phyloP scores from a whole-genome alignment of 2,113 vertebrate genomes.

The Choloepus hoffmanni region DNA sequence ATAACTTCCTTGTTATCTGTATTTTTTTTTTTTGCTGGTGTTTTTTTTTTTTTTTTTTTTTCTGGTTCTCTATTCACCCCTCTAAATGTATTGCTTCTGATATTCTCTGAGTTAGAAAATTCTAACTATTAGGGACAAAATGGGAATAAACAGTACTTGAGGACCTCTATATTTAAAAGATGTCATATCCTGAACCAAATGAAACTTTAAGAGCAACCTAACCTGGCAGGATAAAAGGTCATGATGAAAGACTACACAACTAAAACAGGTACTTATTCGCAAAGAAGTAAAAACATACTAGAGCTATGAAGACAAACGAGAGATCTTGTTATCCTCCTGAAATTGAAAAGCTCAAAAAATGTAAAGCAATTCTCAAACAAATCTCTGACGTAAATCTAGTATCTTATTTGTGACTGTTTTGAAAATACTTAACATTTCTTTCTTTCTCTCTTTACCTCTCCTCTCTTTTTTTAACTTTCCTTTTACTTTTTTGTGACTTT shows the following conservation, averaged over 20 bases:
- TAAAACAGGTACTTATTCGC: rapidly evolving
- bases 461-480: background rate
- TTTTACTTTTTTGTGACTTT: background rate
- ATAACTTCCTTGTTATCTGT: background rate
- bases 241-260: rapidly evolving
- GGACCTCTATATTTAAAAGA: background rate
- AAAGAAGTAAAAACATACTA: rapidly evolving
- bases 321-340: too few relatives aligned
- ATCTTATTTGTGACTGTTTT: background rate
- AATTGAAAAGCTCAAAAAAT: background rate
- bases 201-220: background rate
- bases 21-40: rapidly evolving
- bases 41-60: background rate
- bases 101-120: background rate
- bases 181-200: rapidly evolving
- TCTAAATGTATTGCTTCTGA: background rate
- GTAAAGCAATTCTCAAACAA: background rate
- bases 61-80: background rate
- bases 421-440: background rate
- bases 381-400: background rate
- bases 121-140: background rate
- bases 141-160: rapidly evolving
- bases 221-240: rapidly evolving
- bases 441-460: background rate
- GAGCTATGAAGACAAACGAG: background rate